Conservation (phyloP, 1,140 invertebrate genomes). For the Ceratina calcarata region DNA sequence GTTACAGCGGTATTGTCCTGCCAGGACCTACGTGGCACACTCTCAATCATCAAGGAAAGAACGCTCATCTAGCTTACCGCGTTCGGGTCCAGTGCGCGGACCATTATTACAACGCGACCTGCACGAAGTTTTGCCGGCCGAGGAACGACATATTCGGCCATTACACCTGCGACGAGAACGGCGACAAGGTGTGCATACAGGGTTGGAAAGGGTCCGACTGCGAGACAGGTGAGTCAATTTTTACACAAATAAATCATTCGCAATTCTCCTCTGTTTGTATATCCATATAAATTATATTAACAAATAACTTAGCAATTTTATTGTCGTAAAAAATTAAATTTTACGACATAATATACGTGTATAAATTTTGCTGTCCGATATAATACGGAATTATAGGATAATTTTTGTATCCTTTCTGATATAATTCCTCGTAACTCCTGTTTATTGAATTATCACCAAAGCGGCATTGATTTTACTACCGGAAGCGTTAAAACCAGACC, state of each 20-base stretch:
- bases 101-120: constrained; percentile 97
- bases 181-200: constrained; percentile 94
- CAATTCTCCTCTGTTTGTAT: too few species aligned
- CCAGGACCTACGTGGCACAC: constrained; percentile 95
- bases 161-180: constrained; percentile 93
- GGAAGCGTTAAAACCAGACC: constrained; percentile 1
- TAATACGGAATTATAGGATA: not conserved
- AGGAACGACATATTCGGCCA: constrained; percentile 96
- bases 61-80: constrained; percentile 90
- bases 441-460: not conserved
- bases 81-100: constrained; percentile 94
- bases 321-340: too few species aligned
- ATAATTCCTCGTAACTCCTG: not conserved
- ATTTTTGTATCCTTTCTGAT: not conserved
- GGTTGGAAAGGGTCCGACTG: constrained; percentile 97
- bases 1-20: constrained; percentile 93
- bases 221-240: constrained; percentile 87
- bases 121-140: constrained; percentile 95
- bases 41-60: constrained; percentile 88
- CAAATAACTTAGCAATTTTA: too few species aligned
- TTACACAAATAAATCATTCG: too few species aligned
- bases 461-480: not conserved
- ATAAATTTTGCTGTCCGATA: too few species aligned
- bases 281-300: too few species aligned
- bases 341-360: too few species aligned